Percentiles rank a stretch among this genome's conserved stretches.
Evolutionary conservation across 2,113 vertebrate genomes (phyloP).

Genomic region (Sterrhoptilus dennistouni): DNA sequence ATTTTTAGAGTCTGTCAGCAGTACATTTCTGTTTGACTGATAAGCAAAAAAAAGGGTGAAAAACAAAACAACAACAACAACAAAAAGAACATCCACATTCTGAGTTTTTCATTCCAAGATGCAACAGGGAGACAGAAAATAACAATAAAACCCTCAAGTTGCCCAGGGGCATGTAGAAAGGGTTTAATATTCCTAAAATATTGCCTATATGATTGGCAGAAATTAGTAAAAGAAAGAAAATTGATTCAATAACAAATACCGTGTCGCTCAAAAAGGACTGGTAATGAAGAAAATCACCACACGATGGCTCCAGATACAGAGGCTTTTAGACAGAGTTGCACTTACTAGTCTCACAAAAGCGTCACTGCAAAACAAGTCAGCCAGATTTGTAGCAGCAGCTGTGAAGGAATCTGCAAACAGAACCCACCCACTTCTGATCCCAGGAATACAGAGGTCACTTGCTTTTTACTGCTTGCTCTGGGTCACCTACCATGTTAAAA

Average conservation of each 20-base stretch:
- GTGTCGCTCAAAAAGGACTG: background rate
- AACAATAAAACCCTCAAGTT: background rate
- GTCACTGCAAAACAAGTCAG: background rate
- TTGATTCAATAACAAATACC: fast-evolving
- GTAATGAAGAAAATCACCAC: background rate
- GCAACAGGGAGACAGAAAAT: background rate
- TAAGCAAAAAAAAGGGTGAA: background rate
- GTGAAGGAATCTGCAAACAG: background rate
- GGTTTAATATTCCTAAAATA: background rate
- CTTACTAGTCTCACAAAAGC: background rate
- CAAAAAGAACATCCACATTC: background rate
- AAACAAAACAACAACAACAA: too few species aligned
- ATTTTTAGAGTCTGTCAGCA: background rate
- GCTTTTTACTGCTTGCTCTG: background rate
- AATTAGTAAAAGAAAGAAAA: background rate
- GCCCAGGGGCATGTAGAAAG: background rate
- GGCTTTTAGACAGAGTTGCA: background rate
- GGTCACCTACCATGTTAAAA: background rate
- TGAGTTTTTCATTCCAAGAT: background rate
- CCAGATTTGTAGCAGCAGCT: background rate
- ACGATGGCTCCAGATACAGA: background rate
- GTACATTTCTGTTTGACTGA: background rate
- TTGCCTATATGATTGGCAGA: background rate
- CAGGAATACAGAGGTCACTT: background rate
- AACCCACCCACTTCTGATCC: background rate